These are phyloP conservation scores for Dicyrtoma fusca DNA, from an alignment of 2,888 invertebrate species.

Conservation along the genomic window DNA sequence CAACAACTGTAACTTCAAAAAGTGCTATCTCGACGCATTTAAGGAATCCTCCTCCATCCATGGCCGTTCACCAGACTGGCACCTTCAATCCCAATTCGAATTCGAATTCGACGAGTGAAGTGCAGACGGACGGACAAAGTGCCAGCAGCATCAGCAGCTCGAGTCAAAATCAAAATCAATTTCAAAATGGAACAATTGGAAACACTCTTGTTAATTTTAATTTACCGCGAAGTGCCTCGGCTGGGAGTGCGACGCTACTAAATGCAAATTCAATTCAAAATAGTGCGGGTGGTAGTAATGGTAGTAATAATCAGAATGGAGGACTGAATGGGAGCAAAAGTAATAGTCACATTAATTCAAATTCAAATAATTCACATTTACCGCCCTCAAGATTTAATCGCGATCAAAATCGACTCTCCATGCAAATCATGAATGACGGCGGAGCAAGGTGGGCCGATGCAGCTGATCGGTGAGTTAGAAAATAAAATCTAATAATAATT, in stretches of 20 bases:
- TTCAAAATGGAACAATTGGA: conserved; percentile 12
- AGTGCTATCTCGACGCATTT: too few relatives aligned
- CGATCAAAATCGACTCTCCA: conserved; percentile 75
- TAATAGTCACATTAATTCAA: conserved; percentile 37
- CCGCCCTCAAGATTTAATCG: conserved; percentile 58
- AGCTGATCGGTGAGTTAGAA: conserved; percentile 68
- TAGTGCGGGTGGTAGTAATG: not conserved
- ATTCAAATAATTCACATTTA: conserved; percentile 21
- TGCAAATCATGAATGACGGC: conserved; percentile 81
- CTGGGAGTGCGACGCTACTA: conserved; percentile 25
- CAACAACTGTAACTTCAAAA: conserved; percentile 24
- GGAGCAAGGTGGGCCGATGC: conserved; percentile 79
- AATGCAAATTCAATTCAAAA: conserved; percentile 20
- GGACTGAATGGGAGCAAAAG: conserved; percentile 34
- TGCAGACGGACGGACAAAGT: too few relatives aligned
- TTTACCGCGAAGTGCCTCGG: conserved; percentile 36
- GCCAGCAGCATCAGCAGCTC: not conserved
- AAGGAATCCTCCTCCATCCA: conserved; percentile 10
- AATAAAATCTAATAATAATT: too few relatives aligned
- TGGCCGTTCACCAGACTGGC: conserved; percentile 1
- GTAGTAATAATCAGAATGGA: not conserved
- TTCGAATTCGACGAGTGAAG: too few relatives aligned
- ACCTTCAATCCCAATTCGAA: not conserved
- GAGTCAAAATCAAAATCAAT: not conserved
- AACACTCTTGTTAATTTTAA: conserved; percentile 10